Percentiles rank a stretch among this genome's conserved stretches.
Evolutionary conservation across 2,113 vertebrate species (phyloP).

Genomic region (Felis catus): DNA sequence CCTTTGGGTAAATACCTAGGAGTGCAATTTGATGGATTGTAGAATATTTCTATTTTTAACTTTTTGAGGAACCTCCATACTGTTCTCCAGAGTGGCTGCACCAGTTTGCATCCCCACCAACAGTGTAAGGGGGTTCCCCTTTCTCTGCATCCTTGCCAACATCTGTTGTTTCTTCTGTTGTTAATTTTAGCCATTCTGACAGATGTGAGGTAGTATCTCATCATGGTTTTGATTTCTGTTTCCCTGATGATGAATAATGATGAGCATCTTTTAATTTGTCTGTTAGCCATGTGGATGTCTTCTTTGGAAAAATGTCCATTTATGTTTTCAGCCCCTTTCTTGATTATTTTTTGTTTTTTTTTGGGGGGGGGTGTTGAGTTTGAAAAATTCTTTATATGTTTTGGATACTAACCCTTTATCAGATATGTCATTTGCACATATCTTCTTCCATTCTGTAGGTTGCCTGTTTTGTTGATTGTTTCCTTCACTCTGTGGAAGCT

Average conservation of each 20-base stretch:
- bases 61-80: too few species aligned
- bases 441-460: background rate
- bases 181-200: background rate
- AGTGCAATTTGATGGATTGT: background rate
- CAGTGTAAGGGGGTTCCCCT: background rate
- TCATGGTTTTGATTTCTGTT: background rate
- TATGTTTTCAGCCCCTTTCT: background rate
- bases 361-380: background rate
- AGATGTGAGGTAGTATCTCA: background rate
- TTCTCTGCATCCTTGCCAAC: background rate
- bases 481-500: background rate
- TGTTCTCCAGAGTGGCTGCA: too few species aligned
- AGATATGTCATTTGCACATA: background rate
- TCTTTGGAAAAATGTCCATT: background rate
- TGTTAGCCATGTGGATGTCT: background rate
- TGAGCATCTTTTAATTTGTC: background rate
- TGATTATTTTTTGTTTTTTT: background rate
- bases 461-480: background rate
- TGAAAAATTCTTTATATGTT: background rate
- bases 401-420: background rate
- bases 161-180: background rate
- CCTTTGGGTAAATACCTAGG: background rate
- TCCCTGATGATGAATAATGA: background rate
- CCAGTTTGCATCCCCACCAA: background rate
- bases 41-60: background rate